Base-by-base conservation (phyloP, 1,140 invertebrate genomes). In the Archegozetes longisetosus region DNA sequence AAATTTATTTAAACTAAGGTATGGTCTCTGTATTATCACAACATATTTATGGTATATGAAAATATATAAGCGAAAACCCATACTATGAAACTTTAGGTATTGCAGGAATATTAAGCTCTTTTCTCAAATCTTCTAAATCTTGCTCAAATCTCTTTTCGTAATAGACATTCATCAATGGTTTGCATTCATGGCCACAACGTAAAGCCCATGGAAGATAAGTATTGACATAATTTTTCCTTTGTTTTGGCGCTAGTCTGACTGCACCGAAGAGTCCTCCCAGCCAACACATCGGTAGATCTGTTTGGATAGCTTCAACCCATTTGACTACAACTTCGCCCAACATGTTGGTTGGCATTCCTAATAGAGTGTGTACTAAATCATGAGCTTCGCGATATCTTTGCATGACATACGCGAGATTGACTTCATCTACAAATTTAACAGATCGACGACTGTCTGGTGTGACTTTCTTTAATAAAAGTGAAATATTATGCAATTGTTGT, bases 301-400 rank as follows among this genome's bases (percentile, higher is more conserved):
- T 86, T 73, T 94, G 91, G 51, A 97, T 79, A 6, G 82, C 92
- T 80, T 98, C 95, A 57, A 98, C 79, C 90, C 92, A 97, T 75
- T 98, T 98, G 3, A 98, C 86, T 6, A 86, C 81, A 13, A 69
- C 66, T 62, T 80, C 78, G 68, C 88, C 88, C 4, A 94, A 74
- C 89, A 98, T 95, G 68, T 90, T 92, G 6, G 92, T 97, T 17
- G 88, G 90, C 88, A 95, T 94, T 58, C 82, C 80, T 28, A 96
- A 76, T 6, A 88, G 72, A 0, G 91, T 83, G 73, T 98, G 94
- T 61, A 90, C 81, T 55, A 98, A 77, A 75, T 98, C 95, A 72
- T 98, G 95, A 20, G 85, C 83, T 75, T 98, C 92, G 64, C 95
- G 80, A 71, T 98, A 98, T 49, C 95, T 76, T 73, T 93, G 88